A percentile compares a stretch with the other conserved stretches of the same genome.
Evolutionary conservation across 2,888 invertebrate species (phyloP).

Genomic region (Chloroclysta siterata): DNA sequence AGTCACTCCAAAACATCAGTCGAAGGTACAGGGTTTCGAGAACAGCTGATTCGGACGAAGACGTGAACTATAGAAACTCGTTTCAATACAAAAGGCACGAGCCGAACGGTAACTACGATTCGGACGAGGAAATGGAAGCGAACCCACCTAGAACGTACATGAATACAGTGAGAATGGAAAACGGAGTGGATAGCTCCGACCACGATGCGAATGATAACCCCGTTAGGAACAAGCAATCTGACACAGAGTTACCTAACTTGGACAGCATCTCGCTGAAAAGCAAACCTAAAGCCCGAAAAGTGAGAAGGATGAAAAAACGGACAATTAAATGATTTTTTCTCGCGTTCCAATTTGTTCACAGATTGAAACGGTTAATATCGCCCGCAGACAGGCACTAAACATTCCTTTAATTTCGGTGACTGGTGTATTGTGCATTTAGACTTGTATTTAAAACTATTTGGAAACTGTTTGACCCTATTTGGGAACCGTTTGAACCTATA

Average conservation of each 20-base stretch:
- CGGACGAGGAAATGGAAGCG: constrained; percentile 68
- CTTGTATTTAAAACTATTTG: constrained; percentile 20
- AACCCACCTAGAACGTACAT: constrained; percentile 52
- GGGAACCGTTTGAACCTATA: constrained; percentile 6
- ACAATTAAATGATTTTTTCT: constrained; percentile 81
- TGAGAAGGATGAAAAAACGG: constrained; percentile 69
- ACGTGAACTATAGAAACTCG: constrained; percentile 60
- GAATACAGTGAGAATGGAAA: constrained; percentile 65
- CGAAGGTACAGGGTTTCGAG: constrained; percentile 55
- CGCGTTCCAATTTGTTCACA: constrained; percentile 75
- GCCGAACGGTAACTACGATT: constrained; percentile 71
- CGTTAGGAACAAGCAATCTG: constrained; percentile 47
- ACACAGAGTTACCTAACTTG: constrained; percentile 66
- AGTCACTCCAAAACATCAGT: constrained; percentile 76
- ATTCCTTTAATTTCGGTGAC: constrained; percentile 69
- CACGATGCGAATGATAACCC: constrained; percentile 74
- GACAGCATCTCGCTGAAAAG: constrained; percentile 71
- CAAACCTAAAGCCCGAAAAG: constrained; percentile 67
- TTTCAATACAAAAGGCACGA: constrained; percentile 64
- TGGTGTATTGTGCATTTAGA: constrained; percentile 72
- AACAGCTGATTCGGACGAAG: constrained; percentile 70
- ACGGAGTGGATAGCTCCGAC: constrained; percentile 73
- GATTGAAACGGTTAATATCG: constrained; percentile 61
- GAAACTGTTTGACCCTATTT: constrained; percentile 14
- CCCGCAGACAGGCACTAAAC: constrained; percentile 54